phyloP scores from a whole-genome alignment of 2,888 invertebrate genomes.

The Cremastinae sp. region DNA sequence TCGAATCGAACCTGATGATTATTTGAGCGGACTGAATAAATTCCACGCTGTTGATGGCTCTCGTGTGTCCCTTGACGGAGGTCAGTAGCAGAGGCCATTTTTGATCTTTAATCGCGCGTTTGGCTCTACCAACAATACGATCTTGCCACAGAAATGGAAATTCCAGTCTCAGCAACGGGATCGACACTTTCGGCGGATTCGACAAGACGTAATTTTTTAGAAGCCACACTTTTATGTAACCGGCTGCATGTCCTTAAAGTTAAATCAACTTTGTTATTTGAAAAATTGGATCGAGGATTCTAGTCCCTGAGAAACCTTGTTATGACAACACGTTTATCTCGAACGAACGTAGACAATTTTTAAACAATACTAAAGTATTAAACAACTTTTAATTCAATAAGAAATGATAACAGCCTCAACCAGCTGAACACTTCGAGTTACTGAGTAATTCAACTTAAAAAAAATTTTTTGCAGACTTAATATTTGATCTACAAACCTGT shows the following conservation, averaged over 20 bases:
- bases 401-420: too few species aligned
- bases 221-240: slow-evolving; percentile 91
- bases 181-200: slow-evolving; percentile 81
- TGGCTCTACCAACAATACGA: slow-evolving; percentile 86
- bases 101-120: slow-evolving; percentile 84
- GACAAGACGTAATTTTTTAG: slow-evolving; percentile 85
- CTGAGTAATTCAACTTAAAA: too few species aligned
- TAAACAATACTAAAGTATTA: too few species aligned
- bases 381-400: too few species aligned
- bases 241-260: slow-evolving; percentile 82
- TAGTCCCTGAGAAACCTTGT: too few species aligned
- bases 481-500: slow-evolving; percentile 81
- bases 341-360: too few species aligned
- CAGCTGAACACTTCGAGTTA: too few species aligned
- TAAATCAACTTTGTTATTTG: too few species aligned
- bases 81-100: slow-evolving; percentile 85
- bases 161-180: slow-evolving; percentile 85
- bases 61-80: slow-evolving; percentile 87
- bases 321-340: too few species aligned
- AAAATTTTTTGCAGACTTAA: neutral
- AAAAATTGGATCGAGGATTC: too few species aligned
- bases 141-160: slow-evolving; percentile 89
- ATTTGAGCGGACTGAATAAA: slow-evolving; percentile 86
- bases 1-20: slow-evolving; percentile 84
- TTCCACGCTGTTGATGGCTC: slow-evolving; percentile 85